Conservation (phyloP, 2,888 invertebrate species). For the Aphidoletes aphidimyza region DNA sequence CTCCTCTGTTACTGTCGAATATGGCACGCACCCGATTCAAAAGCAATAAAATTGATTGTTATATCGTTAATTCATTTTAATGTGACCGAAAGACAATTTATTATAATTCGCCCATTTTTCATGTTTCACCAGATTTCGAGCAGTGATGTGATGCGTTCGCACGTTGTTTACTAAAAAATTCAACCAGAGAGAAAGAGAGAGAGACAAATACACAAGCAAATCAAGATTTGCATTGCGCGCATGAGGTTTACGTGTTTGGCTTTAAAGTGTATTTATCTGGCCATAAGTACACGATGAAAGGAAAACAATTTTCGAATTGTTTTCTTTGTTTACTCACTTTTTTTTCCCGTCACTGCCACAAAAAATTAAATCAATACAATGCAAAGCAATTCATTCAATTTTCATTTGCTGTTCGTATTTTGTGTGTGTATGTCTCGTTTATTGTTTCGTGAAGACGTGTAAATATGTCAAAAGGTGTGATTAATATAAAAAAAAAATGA, state of each 20-base stretch:
- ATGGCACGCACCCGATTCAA: background rate
- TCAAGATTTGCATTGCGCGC: background rate
- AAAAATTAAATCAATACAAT: constrained; percentile 27
- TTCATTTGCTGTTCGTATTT: background rate
- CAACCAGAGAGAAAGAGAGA: background rate
- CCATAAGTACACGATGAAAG: background rate
- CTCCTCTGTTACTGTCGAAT: background rate
- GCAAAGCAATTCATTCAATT: background rate
- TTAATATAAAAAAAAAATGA: background rate
- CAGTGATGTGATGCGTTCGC: background rate
- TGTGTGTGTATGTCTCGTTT: too few species aligned
- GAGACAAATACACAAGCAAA: too few species aligned
- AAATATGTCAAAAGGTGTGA: constrained; percentile 43
- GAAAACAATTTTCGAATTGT: constrained; percentile 11
- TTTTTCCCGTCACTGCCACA: background rate
- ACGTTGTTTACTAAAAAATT: background rate
- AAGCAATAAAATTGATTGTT: constrained; percentile 45
- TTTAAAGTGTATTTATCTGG: constrained; percentile 2
- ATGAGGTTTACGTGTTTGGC: constrained; percentile 18
- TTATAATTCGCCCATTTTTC: constrained; percentile 35
- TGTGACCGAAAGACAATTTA: constrained; percentile 38
- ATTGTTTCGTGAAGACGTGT: constrained; percentile 15
- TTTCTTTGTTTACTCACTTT: background rate
- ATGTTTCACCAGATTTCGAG: background rate
- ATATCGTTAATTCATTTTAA: constrained; percentile 37